These are phyloP conservation scores for Oligia latruncula DNA, from an alignment of 2,888 invertebrate species.

Conservation along the genomic window DNA sequence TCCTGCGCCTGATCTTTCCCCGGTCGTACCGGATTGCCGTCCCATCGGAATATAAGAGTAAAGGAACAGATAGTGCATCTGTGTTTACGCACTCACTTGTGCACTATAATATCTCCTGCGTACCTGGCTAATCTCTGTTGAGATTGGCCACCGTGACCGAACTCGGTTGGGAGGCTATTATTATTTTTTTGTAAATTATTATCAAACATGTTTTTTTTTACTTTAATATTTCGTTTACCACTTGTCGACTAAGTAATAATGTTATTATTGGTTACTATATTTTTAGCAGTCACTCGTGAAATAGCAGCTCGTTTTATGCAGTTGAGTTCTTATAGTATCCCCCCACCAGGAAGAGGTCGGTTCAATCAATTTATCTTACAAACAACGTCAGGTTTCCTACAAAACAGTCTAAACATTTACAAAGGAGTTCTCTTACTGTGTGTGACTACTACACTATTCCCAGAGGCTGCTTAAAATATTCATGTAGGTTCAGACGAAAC, in stretches of 20 bases:
- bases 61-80: no score
- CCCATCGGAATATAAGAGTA: no score
- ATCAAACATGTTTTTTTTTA: no score
- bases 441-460: constrained; percentile 20
- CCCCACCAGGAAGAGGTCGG: background rate
- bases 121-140: no score
- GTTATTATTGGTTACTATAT: background rate
- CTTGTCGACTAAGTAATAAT: background rate
- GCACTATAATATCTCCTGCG: no score
- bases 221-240: no score
- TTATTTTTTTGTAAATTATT: no score
- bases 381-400: background rate
- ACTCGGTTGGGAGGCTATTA: no score
- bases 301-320: background rate
- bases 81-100: no score
- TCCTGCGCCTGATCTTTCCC: no score
- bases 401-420: constrained; percentile 10
- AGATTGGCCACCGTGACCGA: no score
- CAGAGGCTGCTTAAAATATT: constrained; percentile 39
- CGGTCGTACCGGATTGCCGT: no score
- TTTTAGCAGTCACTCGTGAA: background rate
- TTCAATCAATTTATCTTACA: background rate
- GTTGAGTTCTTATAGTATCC: background rate
- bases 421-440: background rate
- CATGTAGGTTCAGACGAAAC: constrained; percentile 35